Conservation (phyloP, 2,797 vertebrate species). For the Smutsia gigantea region DNA sequence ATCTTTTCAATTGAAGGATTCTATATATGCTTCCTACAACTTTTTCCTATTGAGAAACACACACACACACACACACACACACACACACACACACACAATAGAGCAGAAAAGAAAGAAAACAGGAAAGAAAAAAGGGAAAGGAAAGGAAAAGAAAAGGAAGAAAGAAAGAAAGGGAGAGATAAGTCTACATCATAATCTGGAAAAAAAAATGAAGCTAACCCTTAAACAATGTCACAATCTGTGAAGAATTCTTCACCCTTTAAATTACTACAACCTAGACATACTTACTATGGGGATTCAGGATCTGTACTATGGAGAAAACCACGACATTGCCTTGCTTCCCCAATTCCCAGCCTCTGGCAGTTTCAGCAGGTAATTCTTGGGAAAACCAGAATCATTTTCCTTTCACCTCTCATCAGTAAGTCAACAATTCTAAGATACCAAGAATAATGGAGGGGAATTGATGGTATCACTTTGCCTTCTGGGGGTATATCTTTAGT, state of each 20-base stretch:
- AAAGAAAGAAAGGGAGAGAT: too few relatives aligned
- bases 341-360: background rate
- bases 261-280: background rate
- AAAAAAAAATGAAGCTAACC: background rate
- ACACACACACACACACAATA: too few relatives aligned
- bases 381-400: background rate
- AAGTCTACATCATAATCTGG: background rate
- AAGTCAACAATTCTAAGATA: background rate
- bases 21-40: background rate
- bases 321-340: background rate
- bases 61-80: background rate
- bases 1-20: background rate
- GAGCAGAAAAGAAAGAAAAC: background rate
- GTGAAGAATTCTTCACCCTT: background rate
- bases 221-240: background rate
- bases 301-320: background rate
- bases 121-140: background rate
- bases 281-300: background rate
- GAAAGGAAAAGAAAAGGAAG: background rate
- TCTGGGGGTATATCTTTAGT: background rate
- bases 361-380: background rate
- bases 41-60: background rate
- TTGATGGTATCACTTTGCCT: background rate
- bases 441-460: background rate
- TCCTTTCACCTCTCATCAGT: background rate